A percentile compares a stretch with the other conserved stretches of the same genome.
Evolutionary conservation across 2,113 vertebrate species (phyloP).

Genomic region (Oceanodroma tethys): DNA sequence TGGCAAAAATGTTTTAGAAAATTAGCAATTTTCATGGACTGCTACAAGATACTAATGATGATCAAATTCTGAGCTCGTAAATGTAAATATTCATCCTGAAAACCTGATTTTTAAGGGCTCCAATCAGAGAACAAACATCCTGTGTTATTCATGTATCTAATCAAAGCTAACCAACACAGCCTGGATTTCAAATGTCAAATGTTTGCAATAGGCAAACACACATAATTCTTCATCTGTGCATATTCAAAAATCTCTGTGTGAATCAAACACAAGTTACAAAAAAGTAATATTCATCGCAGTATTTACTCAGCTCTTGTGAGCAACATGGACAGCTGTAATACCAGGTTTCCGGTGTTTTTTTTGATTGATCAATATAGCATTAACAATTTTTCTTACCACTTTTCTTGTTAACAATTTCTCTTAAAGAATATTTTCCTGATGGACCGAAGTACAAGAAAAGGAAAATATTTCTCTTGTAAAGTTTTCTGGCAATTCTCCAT

Average conservation of each 20-base stretch:
- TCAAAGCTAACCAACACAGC: conserved; percentile 49
- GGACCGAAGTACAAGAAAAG: background rate
- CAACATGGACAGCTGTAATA: background rate
- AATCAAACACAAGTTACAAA: background rate
- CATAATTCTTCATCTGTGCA: conserved; percentile 29
- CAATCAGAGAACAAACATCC: conserved; percentile 59
- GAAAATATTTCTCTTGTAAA: background rate
- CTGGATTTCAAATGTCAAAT: conserved; percentile 61
- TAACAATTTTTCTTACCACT: background rate
- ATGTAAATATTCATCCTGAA: conserved; percentile 53
- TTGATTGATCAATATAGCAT: background rate
- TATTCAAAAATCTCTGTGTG: conserved; percentile 12
- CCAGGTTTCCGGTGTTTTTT: background rate
- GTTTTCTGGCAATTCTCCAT: background rate
- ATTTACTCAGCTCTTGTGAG: background rate
- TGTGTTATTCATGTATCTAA: conserved; percentile 59
- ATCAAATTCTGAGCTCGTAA: conserved; percentile 37
- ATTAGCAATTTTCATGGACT: background rate
- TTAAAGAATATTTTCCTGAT: background rate
- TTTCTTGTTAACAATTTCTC: background rate
- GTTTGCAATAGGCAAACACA: conserved; percentile 47
- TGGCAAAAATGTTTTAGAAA: background rate
- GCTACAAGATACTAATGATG: background rate
- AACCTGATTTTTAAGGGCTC: conserved; percentile 56
- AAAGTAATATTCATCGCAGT: background rate